These are phyloP conservation scores for Calcarius lapponicus DNA, from an alignment of 2,797 vertebrate genomes.

Conservation along the genomic window DNA sequence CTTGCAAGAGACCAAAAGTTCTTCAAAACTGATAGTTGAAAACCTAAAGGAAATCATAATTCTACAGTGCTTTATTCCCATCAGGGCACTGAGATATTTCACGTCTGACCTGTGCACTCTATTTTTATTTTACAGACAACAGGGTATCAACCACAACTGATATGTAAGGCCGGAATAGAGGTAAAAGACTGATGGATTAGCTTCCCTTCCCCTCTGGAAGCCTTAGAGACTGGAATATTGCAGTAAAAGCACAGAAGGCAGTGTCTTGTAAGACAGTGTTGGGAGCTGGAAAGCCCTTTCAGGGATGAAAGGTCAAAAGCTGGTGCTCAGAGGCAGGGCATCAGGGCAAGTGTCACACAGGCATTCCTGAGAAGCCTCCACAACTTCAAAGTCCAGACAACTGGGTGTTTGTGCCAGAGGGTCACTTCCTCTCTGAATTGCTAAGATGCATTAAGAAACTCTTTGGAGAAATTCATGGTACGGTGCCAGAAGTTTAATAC, in stretches of 20 bases:
- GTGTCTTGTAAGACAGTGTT: background rate
- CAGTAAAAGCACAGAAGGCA: background rate
- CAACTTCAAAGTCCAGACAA: constrained; percentile 67
- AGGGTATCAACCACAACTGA: background rate
- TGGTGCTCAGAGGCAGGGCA: constrained; percentile 14
- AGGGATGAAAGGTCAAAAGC: constrained; percentile 41
- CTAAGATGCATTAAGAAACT: constrained; percentile 33
- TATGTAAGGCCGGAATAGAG: background rate
- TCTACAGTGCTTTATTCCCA: background rate
- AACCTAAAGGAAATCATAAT: background rate
- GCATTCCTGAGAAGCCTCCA: constrained; percentile 29
- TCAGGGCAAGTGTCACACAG: background rate
- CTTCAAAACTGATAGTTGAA: background rate
- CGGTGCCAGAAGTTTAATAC: background rate
- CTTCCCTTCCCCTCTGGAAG: background rate
- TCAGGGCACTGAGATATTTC: background rate
- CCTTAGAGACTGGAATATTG: background rate
- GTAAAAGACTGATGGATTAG: background rate
- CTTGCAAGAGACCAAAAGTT: background rate
- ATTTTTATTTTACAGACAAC: background rate
- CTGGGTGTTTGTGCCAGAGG: constrained; percentile 39
- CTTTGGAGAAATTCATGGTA: constrained; percentile 32
- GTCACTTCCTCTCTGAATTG: constrained; percentile 68
- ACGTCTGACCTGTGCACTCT: background rate
- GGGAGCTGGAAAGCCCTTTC: background rate